These are phyloP conservation scores for Drosophila parabipectinata DNA, from an alignment of 1,140 invertebrate genomes.

Conservation along the genomic window DNA sequence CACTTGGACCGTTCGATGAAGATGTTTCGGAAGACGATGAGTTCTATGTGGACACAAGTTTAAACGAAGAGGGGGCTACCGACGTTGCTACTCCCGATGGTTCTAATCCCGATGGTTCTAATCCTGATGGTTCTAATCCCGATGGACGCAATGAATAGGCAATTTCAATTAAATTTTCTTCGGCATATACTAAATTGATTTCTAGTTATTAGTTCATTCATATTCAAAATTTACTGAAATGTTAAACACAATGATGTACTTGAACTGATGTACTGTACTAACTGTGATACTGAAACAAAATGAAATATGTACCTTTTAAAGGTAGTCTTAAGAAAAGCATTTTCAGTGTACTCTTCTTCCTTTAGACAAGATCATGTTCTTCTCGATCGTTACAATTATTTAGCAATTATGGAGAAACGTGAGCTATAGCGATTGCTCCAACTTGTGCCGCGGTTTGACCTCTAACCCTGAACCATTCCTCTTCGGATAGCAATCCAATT, in stretches of 20 bases:
- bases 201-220: background rate
- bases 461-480: slow-evolving; percentile 19
- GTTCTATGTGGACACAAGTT: background rate
- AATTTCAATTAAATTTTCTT: background rate
- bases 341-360: too few relatives aligned
- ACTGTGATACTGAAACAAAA: too few relatives aligned
- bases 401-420: slow-evolving; percentile 19
- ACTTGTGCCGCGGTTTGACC: slow-evolving; percentile 17
- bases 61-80: background rate
- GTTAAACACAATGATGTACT: background rate
- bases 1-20: background rate
- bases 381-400: slow-evolving; percentile 23
- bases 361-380: too few relatives aligned
- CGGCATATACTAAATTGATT: background rate
- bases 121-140: too few relatives aligned
- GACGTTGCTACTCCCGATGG: background rate
- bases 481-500: slow-evolving; percentile 2
- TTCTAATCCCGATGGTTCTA: too few relatives aligned
- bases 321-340: too few relatives aligned
- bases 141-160: too few relatives aligned
- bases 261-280: background rate
- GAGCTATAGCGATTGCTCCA: background rate
- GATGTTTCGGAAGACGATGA: slow-evolving; percentile 1
- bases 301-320: too few relatives aligned
- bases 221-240: background rate